phyloP scores from a whole-genome alignment of 2,113 vertebrate genomes.

The Ondatra zibethicus region DNA sequence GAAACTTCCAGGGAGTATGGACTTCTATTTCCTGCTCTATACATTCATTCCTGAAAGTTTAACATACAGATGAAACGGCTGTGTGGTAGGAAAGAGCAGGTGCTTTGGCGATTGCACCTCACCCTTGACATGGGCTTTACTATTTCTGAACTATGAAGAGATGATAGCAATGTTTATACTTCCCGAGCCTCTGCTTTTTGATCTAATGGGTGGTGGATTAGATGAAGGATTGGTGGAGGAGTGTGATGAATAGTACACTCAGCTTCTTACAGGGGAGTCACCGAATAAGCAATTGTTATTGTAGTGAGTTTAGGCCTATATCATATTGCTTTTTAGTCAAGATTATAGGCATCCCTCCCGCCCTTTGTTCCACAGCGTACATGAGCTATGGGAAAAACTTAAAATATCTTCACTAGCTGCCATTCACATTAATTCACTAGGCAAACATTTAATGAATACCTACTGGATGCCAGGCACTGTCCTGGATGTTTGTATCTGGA shows the following conservation, averaged over 20 bases:
- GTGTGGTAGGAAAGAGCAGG: neutral
- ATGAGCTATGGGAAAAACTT: slow-evolving; percentile 20
- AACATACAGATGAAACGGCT: neutral
- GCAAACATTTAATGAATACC: neutral
- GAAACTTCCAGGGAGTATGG: neutral
- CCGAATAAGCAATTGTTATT: neutral
- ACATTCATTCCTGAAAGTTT: neutral
- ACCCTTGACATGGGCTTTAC: neutral
- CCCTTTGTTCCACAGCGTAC: neutral
- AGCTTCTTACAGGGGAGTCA: neutral
- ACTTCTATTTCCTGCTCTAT: slow-evolving; percentile 46
- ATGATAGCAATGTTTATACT: neutral
- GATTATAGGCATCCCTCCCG: neutral
- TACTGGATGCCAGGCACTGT: neutral
- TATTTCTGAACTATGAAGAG: neutral
- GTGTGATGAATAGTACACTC: neutral
- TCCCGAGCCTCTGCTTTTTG: neutral
- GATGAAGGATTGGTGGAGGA: neutral
- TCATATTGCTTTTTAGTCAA: neutral
- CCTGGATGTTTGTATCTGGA: neutral
- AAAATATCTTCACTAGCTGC: neutral
- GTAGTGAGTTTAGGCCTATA: neutral
- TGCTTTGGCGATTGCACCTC: neutral
- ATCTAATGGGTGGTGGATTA: neutral
- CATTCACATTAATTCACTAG: neutral